A percentile compares a stretch with the other conserved stretches of the same genome.
phyloP scores from a whole-genome alignment of 1,140 invertebrate genomes.

The Spodoptera litura region DNA sequence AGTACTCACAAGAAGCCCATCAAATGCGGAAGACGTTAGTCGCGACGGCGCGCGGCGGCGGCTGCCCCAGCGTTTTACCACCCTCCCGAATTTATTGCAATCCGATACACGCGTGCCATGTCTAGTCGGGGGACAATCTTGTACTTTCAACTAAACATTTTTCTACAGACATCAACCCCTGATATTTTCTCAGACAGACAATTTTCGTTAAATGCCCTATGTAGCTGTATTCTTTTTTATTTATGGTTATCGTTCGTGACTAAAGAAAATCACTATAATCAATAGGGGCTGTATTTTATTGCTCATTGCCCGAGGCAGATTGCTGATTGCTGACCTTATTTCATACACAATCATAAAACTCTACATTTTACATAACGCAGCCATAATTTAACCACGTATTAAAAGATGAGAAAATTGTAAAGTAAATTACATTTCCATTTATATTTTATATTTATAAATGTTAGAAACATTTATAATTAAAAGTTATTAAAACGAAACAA shows the following conservation, averaged over 20 bases:
- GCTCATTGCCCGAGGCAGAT: not conserved
- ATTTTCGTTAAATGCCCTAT: slow-evolving; percentile 23
- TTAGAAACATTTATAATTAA: not conserved
- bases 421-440: not conserved
- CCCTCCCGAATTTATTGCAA: slow-evolving; percentile 78
- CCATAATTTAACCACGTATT: too few relatives aligned
- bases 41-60: slow-evolving; percentile 52
- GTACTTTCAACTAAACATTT: slow-evolving; percentile 14
- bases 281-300: slow-evolving; percentile 25
- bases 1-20: slow-evolving; percentile 59
- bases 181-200: slow-evolving; percentile 22
- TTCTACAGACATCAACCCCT: slow-evolving; percentile 20
- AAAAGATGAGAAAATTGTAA: not conserved
- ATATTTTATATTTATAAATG: too few relatives aligned
- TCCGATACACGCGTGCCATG: slow-evolving; percentile 65
- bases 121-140: slow-evolving; percentile 12
- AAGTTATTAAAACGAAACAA: not conserved
- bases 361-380: too few relatives aligned
- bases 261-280: not conserved
- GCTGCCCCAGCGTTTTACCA: slow-evolving; percentile 39
- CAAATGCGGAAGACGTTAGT: slow-evolving; percentile 72
- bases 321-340: slow-evolving; percentile 1
- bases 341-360: too few relatives aligned
- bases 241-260: slow-evolving; percentile 32
- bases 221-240: slow-evolving; percentile 13